A percentile compares a stretch with the other conserved stretches of the same genome.
phyloP scores from a whole-genome alignment of 1,140 invertebrate species.

The Manduca sexta region DNA sequence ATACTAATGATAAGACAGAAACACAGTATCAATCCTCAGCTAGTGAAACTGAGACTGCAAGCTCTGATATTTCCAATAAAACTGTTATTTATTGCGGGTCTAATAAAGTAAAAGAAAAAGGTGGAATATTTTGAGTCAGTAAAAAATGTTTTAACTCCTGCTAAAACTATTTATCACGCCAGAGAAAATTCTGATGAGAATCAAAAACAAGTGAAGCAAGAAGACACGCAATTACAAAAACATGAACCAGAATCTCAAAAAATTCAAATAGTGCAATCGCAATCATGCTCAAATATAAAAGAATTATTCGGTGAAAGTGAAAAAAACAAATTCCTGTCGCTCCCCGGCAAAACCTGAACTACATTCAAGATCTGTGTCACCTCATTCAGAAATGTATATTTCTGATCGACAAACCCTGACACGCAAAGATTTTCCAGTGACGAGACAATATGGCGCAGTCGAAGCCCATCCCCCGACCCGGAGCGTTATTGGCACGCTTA shows the following conservation, averaged over 20 bases:
- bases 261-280: conserved; percentile 72
- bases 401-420: conserved; percentile 59
- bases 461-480: conserved; percentile 79
- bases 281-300: conserved; percentile 83
- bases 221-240: conserved; percentile 7
- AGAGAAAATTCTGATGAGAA: conserved; percentile 72
- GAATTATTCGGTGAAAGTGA: conserved; percentile 84
- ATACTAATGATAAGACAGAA: conserved; percentile 37
- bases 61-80: conserved; percentile 79
- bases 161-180: conserved; percentile 63
- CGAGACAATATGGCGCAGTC: conserved; percentile 77
- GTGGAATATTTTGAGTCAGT: conserved; percentile 87
- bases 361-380: conserved; percentile 59
- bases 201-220: conserved; percentile 29
- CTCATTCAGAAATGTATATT: conserved; percentile 51
- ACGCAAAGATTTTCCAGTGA: conserved; percentile 75
- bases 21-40: conserved; percentile 55
- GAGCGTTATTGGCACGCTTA: conserved; percentile 81
- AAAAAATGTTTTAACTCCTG: conserved; percentile 28
- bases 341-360: conserved; percentile 52
- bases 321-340: conserved; percentile 62
- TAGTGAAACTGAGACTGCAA: conserved; percentile 79
- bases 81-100: conserved; percentile 76
- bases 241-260: conserved; percentile 16
- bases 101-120: conserved; percentile 78